Evolutionary conservation across 2,113 vertebrate species (phyloP).

Genomic region (Laticauda laticaudata): DNA sequence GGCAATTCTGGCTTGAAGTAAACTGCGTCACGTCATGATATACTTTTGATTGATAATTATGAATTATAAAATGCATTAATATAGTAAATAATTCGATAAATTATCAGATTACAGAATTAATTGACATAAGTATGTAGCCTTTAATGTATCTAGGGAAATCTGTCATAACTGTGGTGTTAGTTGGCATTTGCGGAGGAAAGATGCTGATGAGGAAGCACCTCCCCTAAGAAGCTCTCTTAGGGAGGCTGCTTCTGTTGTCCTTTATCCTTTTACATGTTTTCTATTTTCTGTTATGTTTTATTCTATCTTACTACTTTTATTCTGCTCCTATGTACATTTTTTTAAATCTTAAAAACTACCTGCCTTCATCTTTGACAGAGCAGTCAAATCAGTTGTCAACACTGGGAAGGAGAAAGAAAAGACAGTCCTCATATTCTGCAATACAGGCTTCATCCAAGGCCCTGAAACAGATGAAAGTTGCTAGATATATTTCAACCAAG

Average conservation of each 20-base stretch:
- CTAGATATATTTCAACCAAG: neutral
- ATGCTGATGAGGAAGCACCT: neutral
- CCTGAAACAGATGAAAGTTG: neutral
- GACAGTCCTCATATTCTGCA: neutral
- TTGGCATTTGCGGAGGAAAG: neutral
- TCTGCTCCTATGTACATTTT: neutral
- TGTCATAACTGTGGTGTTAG: neutral
- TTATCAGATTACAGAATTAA: neutral
- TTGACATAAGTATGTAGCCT: neutral
- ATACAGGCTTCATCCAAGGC: neutral
- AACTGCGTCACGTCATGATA: neutral
- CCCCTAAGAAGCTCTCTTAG: neutral
- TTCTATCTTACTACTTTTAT: neutral
- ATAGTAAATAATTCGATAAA: neutral
- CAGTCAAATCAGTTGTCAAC: neutral
- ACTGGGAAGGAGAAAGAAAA: neutral
- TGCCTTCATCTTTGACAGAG: neutral
- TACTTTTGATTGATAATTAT: neutral
- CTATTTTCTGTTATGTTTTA: neutral
- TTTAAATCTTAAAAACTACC: neutral
- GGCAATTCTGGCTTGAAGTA: neutral
- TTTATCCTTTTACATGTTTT: neutral
- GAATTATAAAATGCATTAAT: neutral
- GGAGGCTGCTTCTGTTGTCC: neutral
- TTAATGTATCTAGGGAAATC: neutral